A percentile compares a stretch with the other conserved stretches of the same genome.
These are phyloP conservation scores for Sinonovacula constricta DNA, from an alignment of 1,140 invertebrate species.

Conservation along the genomic window DNA sequence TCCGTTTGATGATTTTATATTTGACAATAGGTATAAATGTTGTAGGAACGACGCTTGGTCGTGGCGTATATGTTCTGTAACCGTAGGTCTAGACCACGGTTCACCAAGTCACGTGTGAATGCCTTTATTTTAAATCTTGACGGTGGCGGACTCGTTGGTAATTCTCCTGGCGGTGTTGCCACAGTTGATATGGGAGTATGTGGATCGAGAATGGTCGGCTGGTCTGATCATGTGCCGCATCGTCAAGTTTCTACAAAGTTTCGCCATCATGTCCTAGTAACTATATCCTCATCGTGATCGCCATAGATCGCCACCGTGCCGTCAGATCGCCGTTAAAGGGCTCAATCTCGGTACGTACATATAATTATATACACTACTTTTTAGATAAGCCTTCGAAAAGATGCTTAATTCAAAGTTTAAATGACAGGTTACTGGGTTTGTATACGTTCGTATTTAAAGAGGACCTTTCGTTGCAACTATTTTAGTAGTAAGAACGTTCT, in stretches of 20 bases:
- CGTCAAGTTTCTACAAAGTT: constrained; percentile 77
- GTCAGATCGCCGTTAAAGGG: constrained; percentile 76
- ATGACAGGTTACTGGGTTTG: too few relatives aligned
- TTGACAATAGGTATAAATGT: constrained; percentile 64
- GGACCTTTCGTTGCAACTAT: too few relatives aligned
- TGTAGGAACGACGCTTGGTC: constrained; percentile 65
- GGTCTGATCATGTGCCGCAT: constrained; percentile 76
- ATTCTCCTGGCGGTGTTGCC: constrained; percentile 71
- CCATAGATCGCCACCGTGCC: constrained; percentile 78
- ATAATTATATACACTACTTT: too few relatives aligned
- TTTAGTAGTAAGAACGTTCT: too few relatives aligned
- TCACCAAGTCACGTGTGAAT: constrained; percentile 67
- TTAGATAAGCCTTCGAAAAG: too few relatives aligned
- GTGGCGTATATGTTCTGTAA: constrained; percentile 70
- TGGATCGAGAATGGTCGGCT: constrained; percentile 74
- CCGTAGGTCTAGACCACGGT: constrained; percentile 60
- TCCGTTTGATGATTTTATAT: constrained; percentile 59
- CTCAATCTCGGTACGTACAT: constrained; percentile 70
- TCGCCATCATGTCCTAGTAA: constrained; percentile 77
- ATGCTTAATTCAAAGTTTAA: too few relatives aligned
- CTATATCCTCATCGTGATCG: constrained; percentile 79
- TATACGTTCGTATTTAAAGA: too few relatives aligned
- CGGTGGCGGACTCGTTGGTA: constrained; percentile 75
- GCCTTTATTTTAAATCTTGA: constrained; percentile 77
- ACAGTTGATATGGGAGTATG: constrained; percentile 78